These are phyloP conservation scores for Spongilla lacustris DNA, from an alignment of 37 sponge, comb jelly and placozoan genomes.

Conservation along the genomic window DNA sequence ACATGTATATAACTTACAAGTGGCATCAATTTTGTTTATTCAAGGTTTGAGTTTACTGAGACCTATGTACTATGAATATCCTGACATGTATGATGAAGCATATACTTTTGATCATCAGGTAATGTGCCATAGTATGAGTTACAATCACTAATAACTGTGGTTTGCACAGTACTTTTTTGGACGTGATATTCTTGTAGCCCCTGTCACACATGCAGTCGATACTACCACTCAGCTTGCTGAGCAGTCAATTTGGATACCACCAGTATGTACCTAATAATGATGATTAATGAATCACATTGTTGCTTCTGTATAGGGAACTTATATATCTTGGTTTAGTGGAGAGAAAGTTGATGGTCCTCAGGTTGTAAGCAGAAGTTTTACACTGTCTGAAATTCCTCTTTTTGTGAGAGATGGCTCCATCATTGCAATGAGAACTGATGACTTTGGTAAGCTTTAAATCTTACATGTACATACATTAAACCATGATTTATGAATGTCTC, in stretches of 20 bases:
- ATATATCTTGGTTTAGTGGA: slow-evolving; percentile 58
- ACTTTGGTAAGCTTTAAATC: slow-evolving; percentile 11
- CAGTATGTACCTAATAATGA: slow-evolving; percentile 7
- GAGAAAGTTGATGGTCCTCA: slow-evolving; percentile 23
- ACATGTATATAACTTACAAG: not conserved
- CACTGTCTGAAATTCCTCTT: slow-evolving; percentile 66
- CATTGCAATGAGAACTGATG: slow-evolving; percentile 61
- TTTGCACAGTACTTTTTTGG: slow-evolving; percentile 64
- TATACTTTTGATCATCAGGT: slow-evolving; percentile 41
- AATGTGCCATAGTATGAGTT: not conserved
- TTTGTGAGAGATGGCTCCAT: slow-evolving; percentile 60
- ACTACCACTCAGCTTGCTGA: slow-evolving; percentile 11
- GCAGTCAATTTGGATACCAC: slow-evolving; percentile 64
- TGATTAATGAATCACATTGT: not conserved
- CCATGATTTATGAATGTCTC: not conserved
- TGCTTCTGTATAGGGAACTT: slow-evolving; percentile 25
- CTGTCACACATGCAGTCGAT: slow-evolving; percentile 50
- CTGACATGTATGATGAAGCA: slow-evolving; percentile 47
- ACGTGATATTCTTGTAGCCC: slow-evolving; percentile 41
- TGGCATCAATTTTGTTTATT: not conserved
- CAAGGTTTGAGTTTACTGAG: slow-evolving; percentile 64
- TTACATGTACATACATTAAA: not conserved
- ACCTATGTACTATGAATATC: slow-evolving; percentile 75
- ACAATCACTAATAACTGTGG: not conserved
- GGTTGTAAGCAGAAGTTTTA: slow-evolving; percentile 17